phyloP scores from a whole-genome alignment of 2,888 invertebrate species.

The Sceliomorpha sp. region DNA sequence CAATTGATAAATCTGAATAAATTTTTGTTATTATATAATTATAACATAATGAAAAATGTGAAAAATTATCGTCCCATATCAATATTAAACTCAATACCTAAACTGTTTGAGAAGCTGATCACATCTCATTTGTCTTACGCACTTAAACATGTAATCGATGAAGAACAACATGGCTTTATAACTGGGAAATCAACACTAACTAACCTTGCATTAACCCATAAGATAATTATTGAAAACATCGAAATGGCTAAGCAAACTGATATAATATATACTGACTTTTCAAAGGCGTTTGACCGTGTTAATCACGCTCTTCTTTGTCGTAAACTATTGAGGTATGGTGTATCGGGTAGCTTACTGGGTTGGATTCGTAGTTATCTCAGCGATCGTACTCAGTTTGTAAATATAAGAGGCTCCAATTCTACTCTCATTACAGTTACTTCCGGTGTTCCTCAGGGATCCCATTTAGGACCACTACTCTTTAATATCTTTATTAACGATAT shows the following conservation, averaged over 20 bases:
- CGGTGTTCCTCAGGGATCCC: no score
- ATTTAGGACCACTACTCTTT: slow-evolving; percentile 7
- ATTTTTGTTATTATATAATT: no score
- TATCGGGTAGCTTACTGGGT: neutral
- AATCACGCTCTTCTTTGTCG: no score
- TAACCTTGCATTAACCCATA: neutral
- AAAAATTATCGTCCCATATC: no score
- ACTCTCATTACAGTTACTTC: neutral
- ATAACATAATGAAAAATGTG: slow-evolving; percentile 5
- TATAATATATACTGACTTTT: no score
- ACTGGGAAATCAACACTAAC: no score
- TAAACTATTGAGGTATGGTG: slow-evolving; percentile 1
- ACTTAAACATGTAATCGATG: neutral
- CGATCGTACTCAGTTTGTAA: slow-evolving; percentile 6
- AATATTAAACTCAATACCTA: slow-evolving; percentile 9
- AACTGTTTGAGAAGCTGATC: slow-evolving; percentile 8
- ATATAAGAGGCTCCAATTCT: neutral
- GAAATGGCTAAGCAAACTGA: slow-evolving; percentile 6
- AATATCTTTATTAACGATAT: slow-evolving; percentile 10
- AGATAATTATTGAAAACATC: slow-evolving; percentile 1
- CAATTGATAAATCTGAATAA: no score
- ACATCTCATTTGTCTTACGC: neutral
- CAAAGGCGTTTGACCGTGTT: slow-evolving; percentile 1
- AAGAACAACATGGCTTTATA: no score
- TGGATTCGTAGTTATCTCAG: slow-evolving; percentile 1